Percentiles rank a stretch among this genome's conserved stretches.
phyloP scores from a whole-genome alignment of 2,797 vertebrate species.

The Hippocampus kuda region DNA sequence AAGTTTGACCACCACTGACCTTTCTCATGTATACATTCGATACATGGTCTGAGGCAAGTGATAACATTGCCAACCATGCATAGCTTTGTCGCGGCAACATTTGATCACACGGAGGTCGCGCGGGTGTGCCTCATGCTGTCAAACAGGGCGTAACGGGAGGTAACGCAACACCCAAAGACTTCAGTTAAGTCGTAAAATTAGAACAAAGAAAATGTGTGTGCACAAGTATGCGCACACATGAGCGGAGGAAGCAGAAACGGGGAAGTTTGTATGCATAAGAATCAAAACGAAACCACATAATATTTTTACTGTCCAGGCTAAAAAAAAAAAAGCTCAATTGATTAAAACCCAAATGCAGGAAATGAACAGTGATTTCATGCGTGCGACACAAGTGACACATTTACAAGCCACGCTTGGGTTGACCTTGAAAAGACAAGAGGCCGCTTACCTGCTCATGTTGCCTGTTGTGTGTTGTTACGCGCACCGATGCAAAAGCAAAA shows the following conservation, averaged over 20 bases:
- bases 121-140: background rate
- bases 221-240: background rate
- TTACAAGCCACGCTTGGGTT: background rate
- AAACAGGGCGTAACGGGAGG: background rate
- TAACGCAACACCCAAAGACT: background rate
- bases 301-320: background rate
- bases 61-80: background rate
- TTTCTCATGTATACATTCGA: background rate
- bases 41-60: background rate
- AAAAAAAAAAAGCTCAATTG: background rate
- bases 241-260: background rate
- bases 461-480: background rate
- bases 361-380: background rate
- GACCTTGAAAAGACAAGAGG: background rate
- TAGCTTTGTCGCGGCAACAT: background rate
- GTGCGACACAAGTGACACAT: background rate
- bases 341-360: background rate
- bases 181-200: background rate
- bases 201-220: background rate
- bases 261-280: background rate
- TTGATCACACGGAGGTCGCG: background rate
- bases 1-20: background rate
- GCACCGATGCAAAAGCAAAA: background rate
- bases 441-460: conserved; percentile 51
- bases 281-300: background rate